These are phyloP conservation scores for Sinocyclocheilus anshuiensis DNA, from an alignment of 2,113 vertebrate species.

Conservation along the genomic window DNA sequence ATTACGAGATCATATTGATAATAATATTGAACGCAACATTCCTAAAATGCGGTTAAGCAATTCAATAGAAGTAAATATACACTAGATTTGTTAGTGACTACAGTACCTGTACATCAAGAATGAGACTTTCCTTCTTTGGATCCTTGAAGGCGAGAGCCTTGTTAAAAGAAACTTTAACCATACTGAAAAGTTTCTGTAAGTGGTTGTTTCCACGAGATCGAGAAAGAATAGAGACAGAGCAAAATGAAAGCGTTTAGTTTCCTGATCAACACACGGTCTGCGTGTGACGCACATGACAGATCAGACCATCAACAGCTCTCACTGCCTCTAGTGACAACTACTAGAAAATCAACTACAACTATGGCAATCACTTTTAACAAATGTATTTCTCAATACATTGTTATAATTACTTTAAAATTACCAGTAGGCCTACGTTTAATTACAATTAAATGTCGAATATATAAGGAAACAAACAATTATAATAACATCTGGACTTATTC, in stretches of 20 bases:
- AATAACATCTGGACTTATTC: too few relatives aligned
- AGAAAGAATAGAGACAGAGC: background rate
- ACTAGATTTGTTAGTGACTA: slow-evolving; percentile 62
- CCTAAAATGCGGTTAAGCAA: too few relatives aligned
- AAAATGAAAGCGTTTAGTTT: background rate
- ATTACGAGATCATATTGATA: background rate
- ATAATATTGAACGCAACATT: too few relatives aligned
- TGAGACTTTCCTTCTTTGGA: slow-evolving; percentile 84
- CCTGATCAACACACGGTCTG: slow-evolving; percentile 22
- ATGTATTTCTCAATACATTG: too few relatives aligned
- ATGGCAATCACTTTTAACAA: too few relatives aligned
- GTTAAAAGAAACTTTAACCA: slow-evolving; percentile 95
- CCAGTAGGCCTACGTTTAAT: too few relatives aligned
- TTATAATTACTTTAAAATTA: too few relatives aligned
- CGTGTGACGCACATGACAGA: slow-evolving; percentile 44
- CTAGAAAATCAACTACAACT: background rate
- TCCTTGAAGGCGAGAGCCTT: slow-evolving; percentile 89
- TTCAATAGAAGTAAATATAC: background rate
- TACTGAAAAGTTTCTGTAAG: slow-evolving; percentile 55
- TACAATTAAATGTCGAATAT: too few relatives aligned
- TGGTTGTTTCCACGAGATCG: background rate
- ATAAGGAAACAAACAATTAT: too few relatives aligned
- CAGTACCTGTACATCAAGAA: slow-evolving; percentile 73
- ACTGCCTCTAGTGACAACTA: slow-evolving; percentile 1
- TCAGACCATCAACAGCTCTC: background rate